These are phyloP conservation scores for Rhagoletis zephyria DNA, from an alignment of 1,140 invertebrate genomes.

Conservation along the genomic window DNA sequence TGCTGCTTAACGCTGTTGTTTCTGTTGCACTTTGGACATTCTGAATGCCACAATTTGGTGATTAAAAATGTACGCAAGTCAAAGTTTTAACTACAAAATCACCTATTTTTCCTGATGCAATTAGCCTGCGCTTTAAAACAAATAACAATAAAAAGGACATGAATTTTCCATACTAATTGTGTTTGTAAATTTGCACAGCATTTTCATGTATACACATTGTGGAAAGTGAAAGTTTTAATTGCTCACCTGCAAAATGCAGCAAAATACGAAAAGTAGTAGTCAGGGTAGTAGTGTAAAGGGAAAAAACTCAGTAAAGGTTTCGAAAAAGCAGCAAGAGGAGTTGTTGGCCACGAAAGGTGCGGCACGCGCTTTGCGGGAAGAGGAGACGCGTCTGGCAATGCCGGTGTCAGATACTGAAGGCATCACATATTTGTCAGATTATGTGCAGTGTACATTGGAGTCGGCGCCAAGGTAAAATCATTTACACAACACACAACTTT, in stretches of 20 bases:
- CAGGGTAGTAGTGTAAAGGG: neutral
- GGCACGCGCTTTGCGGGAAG: neutral
- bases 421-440: slow-evolving; percentile 66
- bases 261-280: neutral
- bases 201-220: neutral
- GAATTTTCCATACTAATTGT: no score
- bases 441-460: slow-evolving; percentile 69
- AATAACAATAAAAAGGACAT: neutral
- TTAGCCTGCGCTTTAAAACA: neutral
- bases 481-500: no score
- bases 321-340: neutral
- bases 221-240: slow-evolving; percentile 29
- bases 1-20: neutral
- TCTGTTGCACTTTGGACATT: slow-evolving; percentile 54
- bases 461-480: slow-evolving; percentile 63
- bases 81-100: neutral
- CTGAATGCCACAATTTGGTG: slow-evolving; percentile 63
- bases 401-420: slow-evolving; percentile 51
- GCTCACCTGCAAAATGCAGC: slow-evolving; percentile 2
- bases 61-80: slow-evolving; percentile 49
- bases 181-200: no score
- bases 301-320: neutral
- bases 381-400: neutral
- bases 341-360: neutral
- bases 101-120: neutral